These are phyloP conservation scores for Cyrtodaria siliqua DNA, from an alignment of 2,888 invertebrate species.

Conservation along the genomic window DNA sequence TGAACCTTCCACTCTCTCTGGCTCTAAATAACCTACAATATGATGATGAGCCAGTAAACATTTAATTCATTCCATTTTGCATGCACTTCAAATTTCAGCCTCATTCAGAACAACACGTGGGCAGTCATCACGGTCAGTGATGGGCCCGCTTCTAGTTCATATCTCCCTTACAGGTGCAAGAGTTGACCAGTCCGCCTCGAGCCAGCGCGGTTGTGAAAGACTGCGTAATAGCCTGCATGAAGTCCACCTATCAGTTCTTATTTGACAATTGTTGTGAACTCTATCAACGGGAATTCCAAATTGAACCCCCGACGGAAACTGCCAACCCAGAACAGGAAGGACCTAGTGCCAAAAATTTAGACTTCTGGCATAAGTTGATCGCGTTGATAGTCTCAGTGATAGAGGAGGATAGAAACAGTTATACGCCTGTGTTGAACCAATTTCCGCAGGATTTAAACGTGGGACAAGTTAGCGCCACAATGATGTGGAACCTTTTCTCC, in stretches of 20 bases:
- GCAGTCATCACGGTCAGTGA: too few species aligned
- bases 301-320: conserved; percentile 73
- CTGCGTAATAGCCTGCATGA: conserved; percentile 99
- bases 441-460: conserved; percentile 99
- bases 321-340: conserved; percentile 86
- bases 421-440: conserved; percentile 99
- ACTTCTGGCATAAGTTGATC: conserved; percentile 99
- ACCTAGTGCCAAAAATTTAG: conserved; percentile 94
- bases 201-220: conserved; percentile 99
- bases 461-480: conserved; percentile 98
- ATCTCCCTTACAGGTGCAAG: conserved; percentile 92
- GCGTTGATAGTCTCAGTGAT: conserved; percentile 99
- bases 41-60: too few species aligned
- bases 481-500: conserved; percentile 99
- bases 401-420: conserved; percentile 99
- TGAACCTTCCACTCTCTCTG: too few species aligned
- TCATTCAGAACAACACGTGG: too few species aligned
- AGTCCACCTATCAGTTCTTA: conserved; percentile 99
- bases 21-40: too few species aligned
- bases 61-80: too few species aligned
- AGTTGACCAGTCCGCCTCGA: conserved; percentile 98
- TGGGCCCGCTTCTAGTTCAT: too few species aligned
- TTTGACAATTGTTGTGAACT: conserved; percentile 99
- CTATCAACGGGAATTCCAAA: conserved; percentile 89
- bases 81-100: too few species aligned